phyloP scores from a whole-genome alignment of 92 coral and sea anemone species.

The Diadumene lineata region DNA sequence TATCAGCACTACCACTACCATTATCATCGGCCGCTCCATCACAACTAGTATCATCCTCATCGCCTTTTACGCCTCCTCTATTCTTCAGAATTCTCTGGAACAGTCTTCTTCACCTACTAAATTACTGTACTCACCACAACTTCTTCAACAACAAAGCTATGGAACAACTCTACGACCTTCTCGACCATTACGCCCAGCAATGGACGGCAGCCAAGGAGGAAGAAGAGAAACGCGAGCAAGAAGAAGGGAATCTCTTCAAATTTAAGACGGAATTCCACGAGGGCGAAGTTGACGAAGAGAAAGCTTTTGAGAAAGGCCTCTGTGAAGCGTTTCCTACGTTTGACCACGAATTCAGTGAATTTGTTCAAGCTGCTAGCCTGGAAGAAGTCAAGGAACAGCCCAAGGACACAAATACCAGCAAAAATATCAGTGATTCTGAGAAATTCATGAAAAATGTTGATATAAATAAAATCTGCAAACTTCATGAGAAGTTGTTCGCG shows the following conservation, averaged over 20 bases:
- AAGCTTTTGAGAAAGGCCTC: conserved; percentile 53
- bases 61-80: too few species aligned
- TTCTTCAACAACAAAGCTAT: conserved; percentile 39
- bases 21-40: too few species aligned
- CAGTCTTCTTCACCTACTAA: conserved; percentile 58
- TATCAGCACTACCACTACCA: neutral
- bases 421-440: conserved; percentile 40
- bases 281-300: conserved; percentile 56
- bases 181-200: conserved; percentile 42
- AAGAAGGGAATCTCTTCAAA: conserved; percentile 79
- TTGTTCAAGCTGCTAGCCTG: conserved; percentile 39
- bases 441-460: conserved; percentile 56
- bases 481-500: conserved; percentile 61
- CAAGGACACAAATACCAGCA: neutral
- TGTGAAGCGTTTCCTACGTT: conserved; percentile 78
- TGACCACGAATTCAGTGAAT: conserved; percentile 76
- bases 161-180: conserved; percentile 38
- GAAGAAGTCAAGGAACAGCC: conserved; percentile 25
- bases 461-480: conserved; percentile 38
- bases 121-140: conserved; percentile 56
- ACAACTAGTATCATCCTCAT: too few species aligned
- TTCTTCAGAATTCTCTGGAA: conserved; percentile 51
- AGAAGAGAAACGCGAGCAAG: conserved; percentile 67
- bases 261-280: conserved; percentile 64
- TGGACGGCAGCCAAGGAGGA: conserved; percentile 74